phyloP scores from a whole-genome alignment of 92 coral and sea anemone genomes.

The Paragorgia papillata region DNA sequence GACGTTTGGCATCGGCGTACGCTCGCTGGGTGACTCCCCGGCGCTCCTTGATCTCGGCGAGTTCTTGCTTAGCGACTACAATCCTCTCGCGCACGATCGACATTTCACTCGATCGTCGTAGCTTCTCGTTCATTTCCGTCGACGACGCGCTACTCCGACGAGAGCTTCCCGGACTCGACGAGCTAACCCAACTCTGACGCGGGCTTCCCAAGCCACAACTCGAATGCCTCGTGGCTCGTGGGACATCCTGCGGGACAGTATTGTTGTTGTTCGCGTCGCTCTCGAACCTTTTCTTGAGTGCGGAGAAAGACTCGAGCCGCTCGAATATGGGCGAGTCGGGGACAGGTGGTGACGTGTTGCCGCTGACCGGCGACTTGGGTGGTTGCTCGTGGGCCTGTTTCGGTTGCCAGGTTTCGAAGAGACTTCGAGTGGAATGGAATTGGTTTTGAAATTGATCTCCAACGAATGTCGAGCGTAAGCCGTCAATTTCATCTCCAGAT shows the following conservation, averaged over 20 bases:
- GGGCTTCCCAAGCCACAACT: conserved; percentile 11
- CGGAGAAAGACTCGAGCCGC: conserved; percentile 27
- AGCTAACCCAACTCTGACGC: conserved; percentile 28
- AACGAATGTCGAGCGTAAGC: not conserved
- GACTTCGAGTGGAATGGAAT: conserved; percentile 4
- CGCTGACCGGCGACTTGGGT: conserved; percentile 35
- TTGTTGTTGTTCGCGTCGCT: conserved; percentile 14
- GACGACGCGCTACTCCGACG: conserved; percentile 35
- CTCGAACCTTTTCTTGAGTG: conserved; percentile 23
- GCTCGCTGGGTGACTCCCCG: conserved; percentile 58
- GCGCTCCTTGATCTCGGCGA: conserved; percentile 66
- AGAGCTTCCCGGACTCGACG: conserved; percentile 13
- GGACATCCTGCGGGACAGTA: not conserved
- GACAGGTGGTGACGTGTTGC: conserved; percentile 1
- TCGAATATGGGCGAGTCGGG: conserved; percentile 34
- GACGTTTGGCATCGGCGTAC: conserved; percentile 61
- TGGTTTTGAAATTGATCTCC: conserved; percentile 29
- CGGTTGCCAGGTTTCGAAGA: conserved; percentile 30
- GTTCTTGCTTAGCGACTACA: conserved; percentile 67
- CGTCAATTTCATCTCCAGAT: not conserved
- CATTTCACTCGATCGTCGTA: conserved; percentile 33
- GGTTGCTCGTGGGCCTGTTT: conserved; percentile 1
- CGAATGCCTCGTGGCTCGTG: conserved; percentile 20
- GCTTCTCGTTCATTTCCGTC: conserved; percentile 22
- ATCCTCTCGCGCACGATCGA: conserved; percentile 86